A percentile compares a stretch with the other conserved stretches of the same genome.
These are phyloP conservation scores for Spinibarbus caldwelli DNA, from an alignment of 2,797 vertebrate species.

Conservation along the genomic window DNA sequence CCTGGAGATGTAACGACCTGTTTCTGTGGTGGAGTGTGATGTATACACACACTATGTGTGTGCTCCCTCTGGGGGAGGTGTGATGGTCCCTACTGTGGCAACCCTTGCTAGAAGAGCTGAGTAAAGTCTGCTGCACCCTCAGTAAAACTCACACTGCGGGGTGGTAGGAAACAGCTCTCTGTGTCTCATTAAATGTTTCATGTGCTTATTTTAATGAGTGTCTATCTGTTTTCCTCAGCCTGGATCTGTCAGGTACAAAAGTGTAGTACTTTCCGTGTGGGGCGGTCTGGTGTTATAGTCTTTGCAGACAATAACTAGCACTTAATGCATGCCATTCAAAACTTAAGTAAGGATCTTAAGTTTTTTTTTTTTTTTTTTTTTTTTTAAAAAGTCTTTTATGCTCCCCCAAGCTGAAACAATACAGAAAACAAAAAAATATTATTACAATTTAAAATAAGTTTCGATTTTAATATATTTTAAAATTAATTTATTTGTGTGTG, in stretches of 20 bases:
- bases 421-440: neutral
- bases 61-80: conserved; percentile 33
- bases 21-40: conserved; percentile 21
- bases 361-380: no score
- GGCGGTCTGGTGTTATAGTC: neutral
- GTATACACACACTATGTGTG: conserved; percentile 28
- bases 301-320: neutral
- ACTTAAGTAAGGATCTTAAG: neutral
- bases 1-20: conserved; percentile 49
- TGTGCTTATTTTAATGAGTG: conserved; percentile 44
- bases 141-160: conserved; percentile 49
- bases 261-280: neutral
- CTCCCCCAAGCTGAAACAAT: no score
- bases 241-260: conserved; percentile 21
- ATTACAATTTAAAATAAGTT: neutral
- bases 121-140: conserved; percentile 45
- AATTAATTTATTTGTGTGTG: neutral
- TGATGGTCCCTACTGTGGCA: conserved; percentile 44
- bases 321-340: neutral
- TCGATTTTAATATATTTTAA: neutral
- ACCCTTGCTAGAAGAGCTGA: conserved; percentile 43
- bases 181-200: conserved; percentile 38
- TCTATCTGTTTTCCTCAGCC: conserved; percentile 39
- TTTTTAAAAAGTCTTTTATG: no score
- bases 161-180: conserved; percentile 37